Base-by-base conservation (phyloP, 2,888 invertebrate species). In the Harpagoxenus sublaevis region DNA sequence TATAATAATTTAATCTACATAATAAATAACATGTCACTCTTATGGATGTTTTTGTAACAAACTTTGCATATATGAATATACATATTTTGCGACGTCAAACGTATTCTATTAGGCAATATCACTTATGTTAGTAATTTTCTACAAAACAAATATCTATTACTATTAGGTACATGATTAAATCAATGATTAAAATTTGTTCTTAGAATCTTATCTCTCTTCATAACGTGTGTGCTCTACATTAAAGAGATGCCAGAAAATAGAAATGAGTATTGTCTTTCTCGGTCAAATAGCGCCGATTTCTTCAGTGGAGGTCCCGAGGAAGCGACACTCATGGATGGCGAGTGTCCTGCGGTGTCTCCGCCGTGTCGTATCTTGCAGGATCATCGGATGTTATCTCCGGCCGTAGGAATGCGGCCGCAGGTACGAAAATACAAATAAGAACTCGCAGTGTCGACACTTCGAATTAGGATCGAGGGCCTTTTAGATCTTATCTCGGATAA, bases 351-450 rank as follows among this genome's bases (percentile, higher is more conserved):
- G 87, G 83, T 73, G 87, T 84, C 82, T 53, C 84, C 66, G 48
- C 78, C 87, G 83, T 42, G 82, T 79, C 75, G 66, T 84, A 84
- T 85, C 87, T 77, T 31, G 42, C 31, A 28, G 75, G 77, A 89
- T 86, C 89, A 79, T 84, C 89, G 88, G 86, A 86, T 87, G 87
- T 90, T 89, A 89, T 90, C 91, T 90, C 79, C 82, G 84, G 86
- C 39, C 90, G 92, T 87, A 73, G 90, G 92, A 91, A 89, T 91
- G 93, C 92, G 91, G 90, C 86, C 89, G 89, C 88, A 92, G 90
- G 90, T 82, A 89, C 89, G 86, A 90, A 77, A 89, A 88, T 93
- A 94, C 94, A 94, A 94, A 94, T 93, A 93, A 93, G 92, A 91
- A 87, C 90, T 89, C 89, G 85, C 86, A 84, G 87, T 86, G 89